Percentiles rank a stretch among this genome's conserved stretches.
Evolutionary conservation across 2,797 vertebrate genomes (phyloP).

Genomic region (Neosilurus hyrtlii): DNA sequence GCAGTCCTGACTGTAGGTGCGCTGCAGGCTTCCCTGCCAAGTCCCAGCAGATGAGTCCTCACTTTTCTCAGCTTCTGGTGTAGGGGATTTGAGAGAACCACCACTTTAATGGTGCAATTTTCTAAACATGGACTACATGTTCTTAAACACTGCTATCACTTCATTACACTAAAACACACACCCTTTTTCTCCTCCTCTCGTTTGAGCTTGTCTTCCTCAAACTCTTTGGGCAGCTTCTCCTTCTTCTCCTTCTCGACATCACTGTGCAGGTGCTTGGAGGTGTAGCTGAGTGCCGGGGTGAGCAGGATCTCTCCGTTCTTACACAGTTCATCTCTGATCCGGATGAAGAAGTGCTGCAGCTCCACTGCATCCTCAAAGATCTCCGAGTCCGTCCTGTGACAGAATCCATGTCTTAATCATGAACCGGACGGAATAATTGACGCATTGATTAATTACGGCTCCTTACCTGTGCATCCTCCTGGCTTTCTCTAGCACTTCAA

Average conservation of each 20-base stretch:
- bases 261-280: conserved; percentile 91
- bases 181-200: conserved; percentile 97
- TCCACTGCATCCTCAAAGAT: conserved; percentile 98
- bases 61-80: conserved; percentile 92
- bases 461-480: conserved; percentile 89
- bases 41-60: conserved; percentile 84
- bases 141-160: background rate
- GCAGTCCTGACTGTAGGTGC: conserved; percentile 97
- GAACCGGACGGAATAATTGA: background rate
- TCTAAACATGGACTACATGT: background rate
- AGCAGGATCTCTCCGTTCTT: conserved; percentile 98
- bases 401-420: background rate
- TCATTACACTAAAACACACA: conserved; percentile 40
- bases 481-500: conserved; percentile 94
- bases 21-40: conserved; percentile 83
- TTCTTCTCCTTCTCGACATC: conserved; percentile 98
- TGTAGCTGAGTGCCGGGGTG: conserved; percentile 94
- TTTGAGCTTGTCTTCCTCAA: conserved; percentile 96
- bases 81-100: background rate
- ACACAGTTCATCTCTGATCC: conserved; percentile 95
- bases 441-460: background rate
- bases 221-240: conserved; percentile 93
- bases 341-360: conserved; percentile 97
- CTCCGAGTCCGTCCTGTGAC: conserved; percentile 89
- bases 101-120: background rate